Conservation (phyloP, 2,113 vertebrate genomes). For the Cairina moschata region DNA sequence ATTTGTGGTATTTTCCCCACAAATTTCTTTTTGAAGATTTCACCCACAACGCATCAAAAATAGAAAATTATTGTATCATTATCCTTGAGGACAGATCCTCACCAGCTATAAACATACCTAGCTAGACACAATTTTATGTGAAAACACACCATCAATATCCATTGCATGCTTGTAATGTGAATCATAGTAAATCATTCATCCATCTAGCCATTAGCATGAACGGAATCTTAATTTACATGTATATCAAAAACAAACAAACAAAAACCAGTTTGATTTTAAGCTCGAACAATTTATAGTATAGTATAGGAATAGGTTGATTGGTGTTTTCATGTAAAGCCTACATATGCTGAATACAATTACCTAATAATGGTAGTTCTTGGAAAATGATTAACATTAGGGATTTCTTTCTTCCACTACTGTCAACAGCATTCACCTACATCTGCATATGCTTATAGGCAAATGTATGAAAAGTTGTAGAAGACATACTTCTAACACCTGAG, state of each 20-base stretch:
- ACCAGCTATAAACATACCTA: neutral
- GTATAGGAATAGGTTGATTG: neutral
- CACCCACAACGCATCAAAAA: neutral
- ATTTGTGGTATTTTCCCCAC: neutral
- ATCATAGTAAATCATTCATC: neutral
- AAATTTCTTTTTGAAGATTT: neutral
- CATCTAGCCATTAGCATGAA: neutral
- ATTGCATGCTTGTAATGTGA: neutral
- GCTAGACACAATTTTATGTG: neutral
- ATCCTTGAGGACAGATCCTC: neutral
- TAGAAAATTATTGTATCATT: fast-evolving
- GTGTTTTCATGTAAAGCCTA: neutral
- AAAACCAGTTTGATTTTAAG: neutral
- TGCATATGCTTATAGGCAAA: neutral
- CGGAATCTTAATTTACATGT: neutral
- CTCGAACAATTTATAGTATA: neutral
- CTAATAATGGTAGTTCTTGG: neutral
- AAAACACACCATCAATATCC: neutral
- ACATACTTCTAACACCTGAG: neutral
- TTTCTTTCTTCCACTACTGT: neutral
- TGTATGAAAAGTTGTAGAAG: neutral
- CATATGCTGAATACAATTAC: neutral
- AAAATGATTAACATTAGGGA: neutral
- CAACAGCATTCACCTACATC: neutral
- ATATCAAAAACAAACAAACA: neutral